These are phyloP conservation scores for Oncorhynchus kisutch DNA, from an alignment of 2,113 vertebrate species.

Conservation along the genomic window DNA sequence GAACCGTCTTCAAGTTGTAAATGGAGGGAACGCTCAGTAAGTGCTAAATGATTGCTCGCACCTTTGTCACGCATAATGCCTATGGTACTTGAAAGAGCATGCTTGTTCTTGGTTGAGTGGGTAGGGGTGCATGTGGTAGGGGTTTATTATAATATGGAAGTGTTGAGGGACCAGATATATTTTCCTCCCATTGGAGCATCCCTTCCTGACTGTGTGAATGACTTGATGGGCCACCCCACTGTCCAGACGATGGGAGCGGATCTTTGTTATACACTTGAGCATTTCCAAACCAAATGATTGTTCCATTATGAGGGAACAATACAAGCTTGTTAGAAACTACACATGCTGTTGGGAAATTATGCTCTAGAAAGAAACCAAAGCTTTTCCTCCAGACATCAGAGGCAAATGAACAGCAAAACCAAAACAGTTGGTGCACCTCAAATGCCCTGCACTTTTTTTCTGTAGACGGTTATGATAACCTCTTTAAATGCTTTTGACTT, in stretches of 20 bases:
- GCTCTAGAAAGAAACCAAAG: neutral
- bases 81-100: neutral
- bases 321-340: neutral
- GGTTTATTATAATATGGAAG: neutral
- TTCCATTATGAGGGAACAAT: neutral
- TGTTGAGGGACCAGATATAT: neutral
- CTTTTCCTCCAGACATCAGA: neutral
- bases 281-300: neutral
- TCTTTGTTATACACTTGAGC: neutral
- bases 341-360: neutral
- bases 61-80: neutral
- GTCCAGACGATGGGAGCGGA: neutral
- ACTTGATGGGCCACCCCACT: slow-evolving; percentile 6
- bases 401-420: neutral
- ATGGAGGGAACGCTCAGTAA: neutral
- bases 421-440: neutral
- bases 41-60: too few relatives aligned
- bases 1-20: neutral
- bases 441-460: neutral
- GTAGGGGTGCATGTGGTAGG: neutral
- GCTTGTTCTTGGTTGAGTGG: neutral
- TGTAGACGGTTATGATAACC: neutral
- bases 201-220: slow-evolving; percentile 1
- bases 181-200: slow-evolving; percentile 4
- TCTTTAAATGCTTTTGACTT: neutral